A percentile compares a stretch with the other conserved stretches of the same genome.
phyloP scores from a whole-genome alignment of 2,888 invertebrate genomes.

The Laothoe populi region DNA sequence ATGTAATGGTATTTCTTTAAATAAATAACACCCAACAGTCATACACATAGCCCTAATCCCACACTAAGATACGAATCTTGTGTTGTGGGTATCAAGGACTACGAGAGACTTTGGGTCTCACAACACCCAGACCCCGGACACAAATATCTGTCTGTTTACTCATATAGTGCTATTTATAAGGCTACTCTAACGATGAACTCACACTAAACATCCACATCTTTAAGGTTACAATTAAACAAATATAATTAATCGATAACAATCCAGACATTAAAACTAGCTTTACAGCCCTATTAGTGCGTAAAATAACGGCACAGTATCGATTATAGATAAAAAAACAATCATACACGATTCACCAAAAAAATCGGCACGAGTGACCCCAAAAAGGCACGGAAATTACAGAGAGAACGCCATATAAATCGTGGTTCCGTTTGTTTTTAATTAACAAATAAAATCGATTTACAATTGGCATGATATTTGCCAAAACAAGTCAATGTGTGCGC shows the following conservation, averaged over 20 bases:
- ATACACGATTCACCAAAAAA: not conserved
- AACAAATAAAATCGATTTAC: constrained; percentile 35
- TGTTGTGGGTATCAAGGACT: no score
- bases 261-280: not conserved
- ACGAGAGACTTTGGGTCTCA: no score
- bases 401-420: constrained; percentile 50
- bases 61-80: no score
- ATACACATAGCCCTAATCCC: no score
- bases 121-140: no score
- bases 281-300: constrained; percentile 6
- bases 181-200: no score
- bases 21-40: no score
- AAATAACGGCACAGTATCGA: constrained; percentile 3
- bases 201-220: no score
- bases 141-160: no score
- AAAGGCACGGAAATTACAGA: constrained; percentile 39
- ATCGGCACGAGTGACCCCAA: constrained; percentile 37
- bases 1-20: no score
- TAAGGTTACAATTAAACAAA: not conserved
- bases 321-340: constrained; percentile 25
- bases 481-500: constrained; percentile 17
- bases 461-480: constrained; percentile 14
- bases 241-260: not conserved
- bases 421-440: constrained; percentile 56
- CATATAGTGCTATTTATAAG: no score